phyloP scores from a whole-genome alignment of 1,140 invertebrate species.

The Zelostemma sp. region DNA sequence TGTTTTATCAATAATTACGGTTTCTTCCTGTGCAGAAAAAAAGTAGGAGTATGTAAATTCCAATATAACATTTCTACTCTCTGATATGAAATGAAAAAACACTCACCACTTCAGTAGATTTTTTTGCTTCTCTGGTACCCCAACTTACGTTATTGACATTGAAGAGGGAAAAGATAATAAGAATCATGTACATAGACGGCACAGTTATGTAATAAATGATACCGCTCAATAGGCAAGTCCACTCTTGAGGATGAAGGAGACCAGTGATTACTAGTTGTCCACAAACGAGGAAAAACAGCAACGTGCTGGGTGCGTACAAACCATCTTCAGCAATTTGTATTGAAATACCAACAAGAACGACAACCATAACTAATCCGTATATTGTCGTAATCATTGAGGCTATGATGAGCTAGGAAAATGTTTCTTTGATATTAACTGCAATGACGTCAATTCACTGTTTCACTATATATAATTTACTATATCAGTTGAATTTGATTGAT shows the following conservation, averaged over 20 bases:
- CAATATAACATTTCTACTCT: too few relatives aligned
- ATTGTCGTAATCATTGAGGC: slow-evolving; percentile 82
- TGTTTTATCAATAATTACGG: not conserved
- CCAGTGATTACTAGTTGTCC: slow-evolving; percentile 77
- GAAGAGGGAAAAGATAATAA: slow-evolving; percentile 92
- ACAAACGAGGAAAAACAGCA: slow-evolving; percentile 79
- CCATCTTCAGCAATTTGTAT: slow-evolving; percentile 87
- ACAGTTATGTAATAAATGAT: slow-evolving; percentile 92
- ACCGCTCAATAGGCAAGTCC: slow-evolving; percentile 81
- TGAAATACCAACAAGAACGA: slow-evolving; percentile 89
- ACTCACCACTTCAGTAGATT: slow-evolving; percentile 27
- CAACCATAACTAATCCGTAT: slow-evolving; percentile 93
- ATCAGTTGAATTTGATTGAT: too few relatives aligned
- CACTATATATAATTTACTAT: too few relatives aligned
- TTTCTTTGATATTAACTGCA: not conserved
- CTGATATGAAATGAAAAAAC: slow-evolving; percentile 12
- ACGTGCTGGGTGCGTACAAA: slow-evolving; percentile 81
- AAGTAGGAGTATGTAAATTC: too few relatives aligned
- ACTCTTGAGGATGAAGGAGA: slow-evolving; percentile 88
- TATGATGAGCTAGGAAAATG: slow-evolving; percentile 73
- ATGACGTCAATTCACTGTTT: too few relatives aligned
- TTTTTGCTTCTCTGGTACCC: slow-evolving; percentile 85
- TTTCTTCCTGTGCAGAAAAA: slow-evolving; percentile 23
- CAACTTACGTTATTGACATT: slow-evolving; percentile 92
- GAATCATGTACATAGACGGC: slow-evolving; percentile 93